Evolutionary conservation across 2,888 invertebrate species (phyloP), one percentile per base, ranked within the genome.

Genomic region (Stenoptilia bipunctidactyla): DNA sequence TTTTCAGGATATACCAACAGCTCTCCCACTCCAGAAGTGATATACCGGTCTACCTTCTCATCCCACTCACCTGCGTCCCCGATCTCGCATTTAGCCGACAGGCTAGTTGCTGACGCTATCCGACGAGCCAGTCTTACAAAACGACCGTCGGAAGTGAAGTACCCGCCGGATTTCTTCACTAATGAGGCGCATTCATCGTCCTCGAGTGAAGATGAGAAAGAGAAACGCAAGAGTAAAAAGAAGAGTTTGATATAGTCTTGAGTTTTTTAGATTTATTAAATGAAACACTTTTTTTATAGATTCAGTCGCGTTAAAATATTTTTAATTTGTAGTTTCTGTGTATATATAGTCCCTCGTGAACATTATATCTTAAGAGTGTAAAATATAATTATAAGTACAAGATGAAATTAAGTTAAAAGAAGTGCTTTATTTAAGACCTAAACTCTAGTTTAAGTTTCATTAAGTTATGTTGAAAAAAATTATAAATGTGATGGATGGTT

Each of bases 141-240:
- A 34, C 52, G 79, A 37, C 75, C 79, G 0, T 69, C 75, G 0
- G 56, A 66, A 1, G 68, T 72, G 2, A 84, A 77, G 41, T 84
- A 82, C 41, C 83, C 83, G 0, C 56, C 75, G 1, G 66, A 79
- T 43, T 84, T 63, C 51, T 83, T 83, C 58, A 70, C 71, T 35
- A 59, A 52, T 2, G 67, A 59, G 27, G 67, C 69, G 10, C 59
- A 68, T 0, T 68, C 74, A 0, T 77, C 80, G 0, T 79, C 77
- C 0, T 73, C 74, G 0, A 73, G 73, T 15, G 76, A 76, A 40
- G 77, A 77, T 1, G 77, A 76, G 41, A 53, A 47, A 27, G 45
- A 51, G 13, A 58, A 53, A 9, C 46, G 47, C 38, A 45, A 36
- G 8, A 51, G 46, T 36, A 59, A 53, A 38, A 57, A 55, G 43